Conservation (phyloP, 2,888 invertebrate genomes). For the Subacronicta megacephala region DNA sequence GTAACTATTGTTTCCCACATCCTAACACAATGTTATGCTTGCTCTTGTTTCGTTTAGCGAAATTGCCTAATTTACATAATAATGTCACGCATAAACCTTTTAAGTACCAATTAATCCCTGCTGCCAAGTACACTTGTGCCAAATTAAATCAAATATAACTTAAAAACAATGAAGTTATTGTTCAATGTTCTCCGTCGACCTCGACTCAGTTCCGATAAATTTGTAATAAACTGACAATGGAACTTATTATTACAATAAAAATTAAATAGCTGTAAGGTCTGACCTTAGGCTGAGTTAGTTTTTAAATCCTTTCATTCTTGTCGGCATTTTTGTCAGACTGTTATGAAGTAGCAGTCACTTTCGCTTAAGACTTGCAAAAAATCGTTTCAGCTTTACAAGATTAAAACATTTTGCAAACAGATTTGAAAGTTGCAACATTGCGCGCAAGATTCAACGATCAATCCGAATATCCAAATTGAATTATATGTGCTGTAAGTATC, state of each 20-base stretch:
- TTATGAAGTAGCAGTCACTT: constrained; percentile 10
- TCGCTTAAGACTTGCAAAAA: constrained; percentile 6
- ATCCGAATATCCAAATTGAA: constrained; percentile 29
- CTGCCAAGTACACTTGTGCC: constrained; percentile 48
- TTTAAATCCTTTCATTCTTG: constrained; percentile 27
- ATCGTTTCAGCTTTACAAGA: constrained; percentile 15
- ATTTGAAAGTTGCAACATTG: constrained; percentile 30
- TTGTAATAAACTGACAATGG: constrained; percentile 41
- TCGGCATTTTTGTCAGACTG: constrained; percentile 1
- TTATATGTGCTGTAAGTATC: constrained; percentile 34
- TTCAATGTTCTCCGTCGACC: constrained; percentile 52
- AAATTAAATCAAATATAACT: constrained; percentile 32
- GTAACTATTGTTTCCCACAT: neutral
- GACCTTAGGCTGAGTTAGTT: constrained; percentile 38
- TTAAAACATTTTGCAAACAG: constrained; percentile 11
- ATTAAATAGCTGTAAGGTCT: constrained; percentile 15
- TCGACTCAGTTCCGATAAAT: constrained; percentile 44
- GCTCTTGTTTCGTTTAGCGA: constrained; percentile 23
- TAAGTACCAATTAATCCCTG: constrained; percentile 36
- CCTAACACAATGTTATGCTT: constrained; percentile 10
- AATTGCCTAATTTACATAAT: constrained; percentile 40
- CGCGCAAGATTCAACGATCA: constrained; percentile 33
- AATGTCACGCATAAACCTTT: constrained; percentile 38
- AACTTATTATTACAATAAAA: constrained; percentile 48
- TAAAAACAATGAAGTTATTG: constrained; percentile 60